These are phyloP conservation scores for Pterostichus niger DNA, from an alignment of 2,888 invertebrate genomes.

Conservation along the genomic window DNA sequence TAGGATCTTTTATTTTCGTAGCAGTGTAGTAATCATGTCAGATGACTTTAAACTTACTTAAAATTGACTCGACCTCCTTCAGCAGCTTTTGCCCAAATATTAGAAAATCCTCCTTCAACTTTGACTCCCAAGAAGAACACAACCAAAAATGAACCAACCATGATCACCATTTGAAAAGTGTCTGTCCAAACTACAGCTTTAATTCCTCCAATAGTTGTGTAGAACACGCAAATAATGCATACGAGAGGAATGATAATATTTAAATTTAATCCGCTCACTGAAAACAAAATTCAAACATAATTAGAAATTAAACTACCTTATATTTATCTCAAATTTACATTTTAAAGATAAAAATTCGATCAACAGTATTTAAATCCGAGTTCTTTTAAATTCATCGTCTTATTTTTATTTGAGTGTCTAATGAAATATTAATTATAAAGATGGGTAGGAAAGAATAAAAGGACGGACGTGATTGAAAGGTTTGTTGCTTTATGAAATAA, in stretches of 20 bases:
- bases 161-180: constrained; percentile 74
- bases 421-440: no score
- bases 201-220: constrained; percentile 81
- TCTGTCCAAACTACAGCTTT: constrained; percentile 77
- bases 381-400: no score
- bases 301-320: no score
- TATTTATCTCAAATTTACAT: no score
- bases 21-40: no score
- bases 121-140: constrained; percentile 74
- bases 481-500: no score
- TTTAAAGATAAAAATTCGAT: no score
- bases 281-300: constrained; percentile 68
- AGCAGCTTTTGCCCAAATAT: constrained; percentile 73
- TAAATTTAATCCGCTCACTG: constrained; percentile 84
- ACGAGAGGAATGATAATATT: constrained; percentile 82
- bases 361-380: no score
- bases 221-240: constrained; percentile 84
- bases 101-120: constrained; percentile 73
- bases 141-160: constrained; percentile 73
- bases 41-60: constrained; percentile 71
- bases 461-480: no score
- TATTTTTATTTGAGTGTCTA: no score
- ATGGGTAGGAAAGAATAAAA: no score
- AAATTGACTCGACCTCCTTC: constrained; percentile 73
- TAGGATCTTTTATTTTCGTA: no score